Evolutionary conservation across 2,888 invertebrate species (phyloP), one percentile per base, ranked within the genome.

Genomic region (Erebia ligea): DNA sequence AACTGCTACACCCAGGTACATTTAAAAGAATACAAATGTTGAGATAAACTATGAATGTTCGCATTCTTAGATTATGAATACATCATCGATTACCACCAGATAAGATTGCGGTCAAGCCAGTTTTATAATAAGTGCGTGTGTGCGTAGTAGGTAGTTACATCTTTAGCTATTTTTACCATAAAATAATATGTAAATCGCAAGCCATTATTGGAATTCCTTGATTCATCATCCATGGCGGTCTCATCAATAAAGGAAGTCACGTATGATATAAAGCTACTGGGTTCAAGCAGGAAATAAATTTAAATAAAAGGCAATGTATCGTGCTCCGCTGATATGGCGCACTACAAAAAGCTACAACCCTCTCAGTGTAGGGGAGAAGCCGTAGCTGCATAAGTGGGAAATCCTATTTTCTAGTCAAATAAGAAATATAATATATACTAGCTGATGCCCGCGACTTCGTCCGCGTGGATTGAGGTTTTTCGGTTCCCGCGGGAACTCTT

Each of bases 201-300:
- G 59, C 56, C 70, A 70, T 57, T 64, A 62, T 65, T 65, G 34
- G 58, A 68, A 67, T 68, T 57, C 34, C 42, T 67, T 70, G 66
- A 71, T 73, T 72, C 61, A 70, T 70, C 52, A 69, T 67, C 61
- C 65, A 68, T 69, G 45, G 68, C 40, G 61, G 48, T 45, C 61
- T 72, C 72, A 74, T 74, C 70, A 68, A 56, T 69, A 71, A 73
- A 72, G 74, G 74, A 74, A 72, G 72, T 70, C 74, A 74, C 74
- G 72, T 74, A 65, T 64, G 21, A 52, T 66, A 66, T 69, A 71
- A 61, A 66, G 67, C 69, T 66, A 67, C 68, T 64, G 61, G 66
- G 66, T 70, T 70, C 65, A 69, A 45, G 61, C 74, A 74, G 74
- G 74, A 74, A 70, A 72, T 74, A 70, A 62, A 72, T 70, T 70